These are phyloP conservation scores for Phalera bucephala DNA, from an alignment of 2,888 invertebrate genomes.

Conservation along the genomic window DNA sequence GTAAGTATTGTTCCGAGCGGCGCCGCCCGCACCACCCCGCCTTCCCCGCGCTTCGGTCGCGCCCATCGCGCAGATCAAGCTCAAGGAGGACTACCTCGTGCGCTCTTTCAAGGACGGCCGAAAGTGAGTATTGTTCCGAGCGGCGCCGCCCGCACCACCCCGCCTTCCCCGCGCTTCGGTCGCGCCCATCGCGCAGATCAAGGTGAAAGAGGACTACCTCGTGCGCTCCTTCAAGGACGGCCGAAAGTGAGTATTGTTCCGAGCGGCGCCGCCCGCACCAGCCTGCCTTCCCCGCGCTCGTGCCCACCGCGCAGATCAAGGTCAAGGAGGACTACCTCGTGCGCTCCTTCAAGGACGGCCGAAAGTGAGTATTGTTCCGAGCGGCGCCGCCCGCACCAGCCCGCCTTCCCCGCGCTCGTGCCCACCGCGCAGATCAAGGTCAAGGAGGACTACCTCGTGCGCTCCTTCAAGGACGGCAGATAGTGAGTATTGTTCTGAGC, in stretches of 20 bases:
- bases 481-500: conserved; percentile 93
- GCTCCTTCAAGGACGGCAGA: conserved; percentile 97
- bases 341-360: conserved; percentile 96
- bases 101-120: conserved; percentile 97
- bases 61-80: conserved; percentile 94
- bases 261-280: conserved; percentile 88
- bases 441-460: conserved; percentile 94
- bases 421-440: conserved; percentile 95
- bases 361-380: conserved; percentile 94
- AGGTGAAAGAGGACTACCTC: conserved; percentile 94
- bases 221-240: conserved; percentile 98
- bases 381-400: conserved; percentile 87
- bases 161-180: conserved; percentile 97
- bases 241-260: conserved; percentile 91
- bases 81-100: conserved; percentile 95
- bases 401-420: conserved; percentile 95
- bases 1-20: conserved; percentile 89
- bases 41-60: conserved; percentile 97
- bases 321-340: conserved; percentile 96
- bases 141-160: conserved; percentile 87
- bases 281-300: conserved; percentile 95
- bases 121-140: conserved; percentile 91
- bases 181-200: conserved; percentile 94
- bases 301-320: conserved; percentile 95
- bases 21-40: conserved; percentile 88